A percentile compares a stretch with the other conserved stretches of the same genome.
These are phyloP conservation scores for Heteromormyrus szaboi DNA, from an alignment of 2,797 vertebrate species.

Conservation along the genomic window DNA sequence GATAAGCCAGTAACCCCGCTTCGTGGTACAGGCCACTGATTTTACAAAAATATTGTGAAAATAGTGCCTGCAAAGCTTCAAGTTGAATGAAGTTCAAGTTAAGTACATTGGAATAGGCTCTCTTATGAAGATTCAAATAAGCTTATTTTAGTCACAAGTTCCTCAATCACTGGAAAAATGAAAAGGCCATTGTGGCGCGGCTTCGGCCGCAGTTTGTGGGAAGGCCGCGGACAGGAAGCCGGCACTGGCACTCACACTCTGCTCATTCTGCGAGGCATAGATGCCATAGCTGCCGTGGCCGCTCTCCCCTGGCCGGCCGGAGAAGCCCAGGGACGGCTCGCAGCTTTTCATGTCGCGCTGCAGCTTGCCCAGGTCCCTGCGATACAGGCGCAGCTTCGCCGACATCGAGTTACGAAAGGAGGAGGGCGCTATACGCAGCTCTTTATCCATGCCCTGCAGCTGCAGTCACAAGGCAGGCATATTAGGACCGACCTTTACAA, in stretches of 20 bases:
- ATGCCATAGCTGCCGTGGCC: slow-evolving; percentile 60
- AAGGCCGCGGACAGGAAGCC: neutral
- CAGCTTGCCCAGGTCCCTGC: slow-evolving; percentile 77
- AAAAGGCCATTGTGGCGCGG: neutral
- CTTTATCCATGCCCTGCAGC: slow-evolving; percentile 89
- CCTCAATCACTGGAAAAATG: neutral
- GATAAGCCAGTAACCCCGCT: neutral
- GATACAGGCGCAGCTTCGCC: slow-evolving; percentile 77
- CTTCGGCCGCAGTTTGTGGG: neutral
- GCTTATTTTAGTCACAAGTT: neutral
- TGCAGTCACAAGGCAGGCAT: slow-evolving; percentile 37
- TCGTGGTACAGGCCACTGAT: neutral
- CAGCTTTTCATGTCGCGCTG: slow-evolving; percentile 77
- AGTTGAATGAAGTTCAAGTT: neutral
- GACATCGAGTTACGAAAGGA: slow-evolving; percentile 81
- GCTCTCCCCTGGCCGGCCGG: slow-evolving; percentile 48
- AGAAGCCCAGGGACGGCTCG: slow-evolving; percentile 55
- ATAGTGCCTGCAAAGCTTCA: neutral
- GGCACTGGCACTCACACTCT: slow-evolving; percentile 68
- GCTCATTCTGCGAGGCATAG: slow-evolving; percentile 76
- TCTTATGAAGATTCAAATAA: neutral
- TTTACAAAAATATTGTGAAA: neutral
- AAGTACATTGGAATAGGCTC: neutral
- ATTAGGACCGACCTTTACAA: neutral
- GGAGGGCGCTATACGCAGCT: slow-evolving; percentile 73